Percentiles rank a stretch among this genome's conserved stretches.
Conservation (phyloP, 2,113 vertebrate genomes). For the Syngnathus floridae region DNA sequence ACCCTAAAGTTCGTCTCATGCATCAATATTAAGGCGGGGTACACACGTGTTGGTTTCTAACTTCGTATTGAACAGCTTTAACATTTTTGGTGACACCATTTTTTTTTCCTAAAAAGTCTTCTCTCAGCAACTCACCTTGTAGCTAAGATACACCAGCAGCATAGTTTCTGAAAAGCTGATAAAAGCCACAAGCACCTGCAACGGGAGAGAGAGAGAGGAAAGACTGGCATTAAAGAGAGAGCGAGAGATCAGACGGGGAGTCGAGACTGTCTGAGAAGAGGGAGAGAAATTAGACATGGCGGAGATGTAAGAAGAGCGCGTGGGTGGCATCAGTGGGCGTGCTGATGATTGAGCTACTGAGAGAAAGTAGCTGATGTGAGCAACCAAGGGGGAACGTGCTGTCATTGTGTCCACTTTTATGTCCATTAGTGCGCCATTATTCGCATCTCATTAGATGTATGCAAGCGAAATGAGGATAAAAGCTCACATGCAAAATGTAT, state of each 20-base stretch:
- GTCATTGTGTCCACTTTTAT: conserved; percentile 19
- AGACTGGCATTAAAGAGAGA: background rate
- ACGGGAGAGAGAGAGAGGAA: conserved; percentile 7
- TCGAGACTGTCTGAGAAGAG: conserved; percentile 23
- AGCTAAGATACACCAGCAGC: conserved; percentile 79
- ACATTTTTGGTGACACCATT: conserved; percentile 1
- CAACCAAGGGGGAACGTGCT: conserved; percentile 35
- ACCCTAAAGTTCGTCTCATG: conserved; percentile 32
- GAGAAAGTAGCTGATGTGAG: conserved; percentile 48
- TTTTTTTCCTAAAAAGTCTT: background rate
- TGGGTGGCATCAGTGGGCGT: conserved; percentile 61
- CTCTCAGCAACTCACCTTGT: conserved; percentile 69
- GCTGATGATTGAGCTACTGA: conserved; percentile 57
- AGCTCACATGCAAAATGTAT: background rate
- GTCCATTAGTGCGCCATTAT: background rate
- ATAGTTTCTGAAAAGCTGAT: conserved; percentile 81
- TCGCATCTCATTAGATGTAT: background rate
- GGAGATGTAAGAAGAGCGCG: conserved; percentile 48
- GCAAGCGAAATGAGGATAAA: background rate
- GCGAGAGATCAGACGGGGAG: conserved; percentile 11
- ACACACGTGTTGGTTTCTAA: background rate
- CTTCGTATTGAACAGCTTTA: background rate
- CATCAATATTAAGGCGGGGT: conserved; percentile 11
- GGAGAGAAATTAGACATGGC: conserved; percentile 46
- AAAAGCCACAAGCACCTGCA: conserved; percentile 77